A percentile compares a stretch with the other conserved stretches of the same genome.
phyloP scores from a whole-genome alignment of 1,140 invertebrate species.

The Coenobita brevimanus region DNA sequence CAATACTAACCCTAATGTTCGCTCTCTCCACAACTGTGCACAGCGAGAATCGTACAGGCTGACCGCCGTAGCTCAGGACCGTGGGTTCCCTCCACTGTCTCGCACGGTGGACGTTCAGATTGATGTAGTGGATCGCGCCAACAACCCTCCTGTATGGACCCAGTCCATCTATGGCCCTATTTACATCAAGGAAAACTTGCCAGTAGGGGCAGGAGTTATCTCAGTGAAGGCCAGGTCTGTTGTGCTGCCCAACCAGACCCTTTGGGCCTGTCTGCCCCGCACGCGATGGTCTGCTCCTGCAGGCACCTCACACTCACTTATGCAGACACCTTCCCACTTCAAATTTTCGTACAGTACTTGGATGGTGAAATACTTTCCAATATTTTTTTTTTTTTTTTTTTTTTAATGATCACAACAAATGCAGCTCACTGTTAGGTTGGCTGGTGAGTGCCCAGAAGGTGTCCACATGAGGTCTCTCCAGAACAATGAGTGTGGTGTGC shows the following conservation, averaged over 20 bases:
- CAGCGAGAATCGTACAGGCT: conserved; percentile 97
- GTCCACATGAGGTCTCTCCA: conserved; percentile 49
- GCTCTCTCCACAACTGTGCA: conserved; percentile 71
- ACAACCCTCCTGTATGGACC: conserved; percentile 98
- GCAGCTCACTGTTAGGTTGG: background rate
- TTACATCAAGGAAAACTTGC: conserved; percentile 97
- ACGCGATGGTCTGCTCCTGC: conserved; percentile 61
- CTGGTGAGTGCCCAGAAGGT: background rate
- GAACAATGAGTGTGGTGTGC: conserved; percentile 63
- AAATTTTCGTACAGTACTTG: background rate
- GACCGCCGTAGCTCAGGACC: conserved; percentile 97
- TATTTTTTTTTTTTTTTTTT: background rate
- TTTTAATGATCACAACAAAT: background rate
- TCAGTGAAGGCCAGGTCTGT: conserved; percentile 98
- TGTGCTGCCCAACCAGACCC: conserved; percentile 61
- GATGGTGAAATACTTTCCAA: background rate
- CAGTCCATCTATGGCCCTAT: conserved; percentile 95
- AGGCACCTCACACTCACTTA: conserved; percentile 58
- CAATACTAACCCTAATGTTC: conserved; percentile 67
- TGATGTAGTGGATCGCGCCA: conserved; percentile 95
- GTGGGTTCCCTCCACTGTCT: conserved; percentile 93
- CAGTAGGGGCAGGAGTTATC: conserved; percentile 95
- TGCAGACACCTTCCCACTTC: conserved; percentile 43
- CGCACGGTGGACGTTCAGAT: conserved; percentile 96
- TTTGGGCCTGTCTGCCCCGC: conserved; percentile 65